Conservation (phyloP, 2,888 invertebrate species). For the Minunthozetes semirufus region DNA sequence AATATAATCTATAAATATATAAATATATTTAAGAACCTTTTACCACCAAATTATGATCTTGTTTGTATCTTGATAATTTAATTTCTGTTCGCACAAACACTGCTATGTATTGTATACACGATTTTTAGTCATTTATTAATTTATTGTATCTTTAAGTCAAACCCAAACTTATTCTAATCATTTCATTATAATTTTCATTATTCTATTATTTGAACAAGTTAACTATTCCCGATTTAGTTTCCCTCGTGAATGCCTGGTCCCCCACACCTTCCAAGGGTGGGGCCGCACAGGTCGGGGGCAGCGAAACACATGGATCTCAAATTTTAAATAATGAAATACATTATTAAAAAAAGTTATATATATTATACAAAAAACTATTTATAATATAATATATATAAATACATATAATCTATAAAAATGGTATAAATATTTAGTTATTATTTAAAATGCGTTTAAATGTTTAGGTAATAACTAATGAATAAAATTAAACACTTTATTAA, state of each 20-base stretch:
- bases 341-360: not conserved
- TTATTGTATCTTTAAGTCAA: too few species aligned
- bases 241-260: constrained; percentile 5
- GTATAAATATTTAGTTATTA: not conserved
- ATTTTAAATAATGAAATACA: not conserved
- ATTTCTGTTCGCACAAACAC: too few species aligned
- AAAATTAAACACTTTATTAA: too few species aligned
- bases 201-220: not conserved
- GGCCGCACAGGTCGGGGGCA: constrained; percentile 3
- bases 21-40: too few species aligned
- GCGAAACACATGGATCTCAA: constrained; percentile 32
- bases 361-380: not conserved
- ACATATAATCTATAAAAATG: not conserved
- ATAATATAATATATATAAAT: not conserved
- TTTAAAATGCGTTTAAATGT: too few species aligned
- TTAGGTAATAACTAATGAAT: too few species aligned
- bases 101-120: too few species aligned
- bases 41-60: too few species aligned
- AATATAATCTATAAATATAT: too few species aligned
- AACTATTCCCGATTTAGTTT: constrained; percentile 20
- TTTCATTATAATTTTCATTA: not conserved
- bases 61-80: too few species aligned
- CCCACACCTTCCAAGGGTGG: not conserved
- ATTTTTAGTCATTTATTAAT: too few species aligned
- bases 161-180: not conserved